Evolutionary conservation across 2,888 invertebrate genomes (phyloP), one percentile per base, ranked within the genome.

Genomic region (Diogma glabrata): DNA sequence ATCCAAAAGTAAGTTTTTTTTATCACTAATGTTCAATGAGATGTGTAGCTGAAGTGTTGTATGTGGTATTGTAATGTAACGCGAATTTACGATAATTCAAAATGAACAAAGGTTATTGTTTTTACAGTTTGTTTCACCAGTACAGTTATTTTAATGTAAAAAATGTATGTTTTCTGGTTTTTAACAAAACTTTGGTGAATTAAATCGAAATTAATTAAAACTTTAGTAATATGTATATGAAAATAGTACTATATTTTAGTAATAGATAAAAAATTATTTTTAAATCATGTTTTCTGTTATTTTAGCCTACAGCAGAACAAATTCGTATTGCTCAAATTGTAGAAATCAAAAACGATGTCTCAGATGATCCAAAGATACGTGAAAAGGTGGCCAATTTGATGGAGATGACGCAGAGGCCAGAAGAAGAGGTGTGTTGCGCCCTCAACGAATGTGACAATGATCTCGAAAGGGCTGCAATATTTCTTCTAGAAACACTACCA

Each of bases 381-480:
- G 75, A 75, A 70, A 79, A 78, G 74, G 87, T 93, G 57, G 79
- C 81, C 62, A 82, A 84, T 72, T 77, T 93, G 57, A 87, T 92
- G 78, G 93, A 93, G 67, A 82, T 91, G 77, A 93, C 94, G 51
- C 82, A 87, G 60, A 84, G 87, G 64, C 80, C 87, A 50, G 88
- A 90, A 67, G 93, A 93, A 67, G 90, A 91, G 71, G 92, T 89
- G 51, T 86, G 87, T 64, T 85, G 90, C 67, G 94, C 93, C 54
- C 79, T 96, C 52, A 88, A 93, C 68, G 94, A 95, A 75, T 86
- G 87, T 63, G 90, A 93, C 72, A 84, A 89, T 68, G 92, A 95
- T 72, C 74, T 87, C 66, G 82, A 85, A 60, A 78, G 79, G 64
- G 94, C 70, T 52, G 71, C 66, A 55, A 65, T 64, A 57, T 70